phyloP scores from a whole-genome alignment of 2,113 vertebrate genomes.

The Mus pahari region DNA sequence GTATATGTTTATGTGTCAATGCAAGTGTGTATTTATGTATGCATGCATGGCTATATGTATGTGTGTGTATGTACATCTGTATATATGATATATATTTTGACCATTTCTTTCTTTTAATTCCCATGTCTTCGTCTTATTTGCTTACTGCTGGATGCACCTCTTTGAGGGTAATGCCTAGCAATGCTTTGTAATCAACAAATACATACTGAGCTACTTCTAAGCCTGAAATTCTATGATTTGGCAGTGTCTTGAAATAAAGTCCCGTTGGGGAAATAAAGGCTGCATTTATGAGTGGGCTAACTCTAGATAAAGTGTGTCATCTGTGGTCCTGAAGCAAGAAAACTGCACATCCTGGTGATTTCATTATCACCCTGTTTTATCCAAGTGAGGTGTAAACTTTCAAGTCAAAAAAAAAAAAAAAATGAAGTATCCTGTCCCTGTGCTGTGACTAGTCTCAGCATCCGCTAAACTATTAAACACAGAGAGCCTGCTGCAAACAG shows the following conservation, averaged over 20 bases:
- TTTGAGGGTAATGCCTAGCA: background rate
- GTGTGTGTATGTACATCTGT: background rate
- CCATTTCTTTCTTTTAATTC: background rate
- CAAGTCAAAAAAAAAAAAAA: background rate
- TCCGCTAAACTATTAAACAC: constrained; percentile 31
- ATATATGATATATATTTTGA: background rate
- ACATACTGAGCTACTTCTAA: background rate
- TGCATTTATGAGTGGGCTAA: background rate
- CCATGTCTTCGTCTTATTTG: background rate
- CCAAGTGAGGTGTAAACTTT: constrained; percentile 17
- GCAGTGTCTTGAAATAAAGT: background rate
- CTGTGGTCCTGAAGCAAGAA: background rate
- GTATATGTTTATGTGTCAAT: background rate
- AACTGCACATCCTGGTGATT: background rate
- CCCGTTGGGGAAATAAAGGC: background rate
- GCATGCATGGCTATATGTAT: background rate
- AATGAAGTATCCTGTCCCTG: background rate
- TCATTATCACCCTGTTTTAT: constrained; percentile 11
- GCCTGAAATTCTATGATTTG: background rate
- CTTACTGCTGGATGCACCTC: background rate
- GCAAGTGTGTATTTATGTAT: background rate
- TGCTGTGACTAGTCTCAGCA: background rate
- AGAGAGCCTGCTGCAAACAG: background rate
- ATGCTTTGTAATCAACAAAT: background rate
- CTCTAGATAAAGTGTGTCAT: background rate